These are phyloP conservation scores for Holothuria scabra DNA, from an alignment of 53 echinoderm and acorn worm species.

Conservation along the genomic window DNA sequence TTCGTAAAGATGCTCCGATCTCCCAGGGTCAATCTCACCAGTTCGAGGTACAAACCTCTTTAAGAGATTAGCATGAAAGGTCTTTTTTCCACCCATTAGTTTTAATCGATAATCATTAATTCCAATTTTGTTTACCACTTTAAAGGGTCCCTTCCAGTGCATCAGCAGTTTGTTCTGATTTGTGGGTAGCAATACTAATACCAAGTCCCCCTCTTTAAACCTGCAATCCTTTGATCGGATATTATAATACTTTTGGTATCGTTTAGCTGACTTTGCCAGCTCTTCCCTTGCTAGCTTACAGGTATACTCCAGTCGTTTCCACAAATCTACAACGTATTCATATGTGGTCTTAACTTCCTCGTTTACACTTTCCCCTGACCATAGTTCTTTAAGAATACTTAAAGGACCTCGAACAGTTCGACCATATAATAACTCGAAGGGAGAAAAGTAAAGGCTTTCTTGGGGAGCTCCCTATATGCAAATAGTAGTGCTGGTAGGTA, in stretches of 20 bases:
- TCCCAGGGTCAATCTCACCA: too few species aligned
- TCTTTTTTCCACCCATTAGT: background rate
- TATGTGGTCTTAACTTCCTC: conserved; percentile 54
- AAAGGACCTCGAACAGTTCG: conserved; percentile 42
- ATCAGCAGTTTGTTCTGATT: too few species aligned
- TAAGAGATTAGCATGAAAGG: conserved; percentile 42
- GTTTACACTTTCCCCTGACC: conserved; percentile 53
- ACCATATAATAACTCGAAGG: too few species aligned
- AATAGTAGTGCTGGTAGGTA: too few species aligned
- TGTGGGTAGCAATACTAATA: conserved; percentile 48
- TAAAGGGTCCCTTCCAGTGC: conserved; percentile 50
- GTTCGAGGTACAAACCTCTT: too few species aligned
- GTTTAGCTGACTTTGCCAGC: conserved; percentile 42
- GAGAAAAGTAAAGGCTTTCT: too few species aligned
- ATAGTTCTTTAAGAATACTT: conserved; percentile 55
- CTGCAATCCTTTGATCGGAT: too few species aligned
- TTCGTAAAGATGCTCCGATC: background rate
- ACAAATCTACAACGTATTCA: conserved; percentile 63
- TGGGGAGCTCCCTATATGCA: too few species aligned
- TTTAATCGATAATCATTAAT: conserved; percentile 8
- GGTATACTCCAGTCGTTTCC: conserved; percentile 48
- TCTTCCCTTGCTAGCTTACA: conserved; percentile 51
- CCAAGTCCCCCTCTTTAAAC: conserved; percentile 34
- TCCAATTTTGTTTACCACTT: conserved; percentile 6
- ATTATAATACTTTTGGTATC: too few species aligned